phyloP scores from a whole-genome alignment of 1,140 invertebrate genomes.

The Elymnias hypermnestra region DNA sequence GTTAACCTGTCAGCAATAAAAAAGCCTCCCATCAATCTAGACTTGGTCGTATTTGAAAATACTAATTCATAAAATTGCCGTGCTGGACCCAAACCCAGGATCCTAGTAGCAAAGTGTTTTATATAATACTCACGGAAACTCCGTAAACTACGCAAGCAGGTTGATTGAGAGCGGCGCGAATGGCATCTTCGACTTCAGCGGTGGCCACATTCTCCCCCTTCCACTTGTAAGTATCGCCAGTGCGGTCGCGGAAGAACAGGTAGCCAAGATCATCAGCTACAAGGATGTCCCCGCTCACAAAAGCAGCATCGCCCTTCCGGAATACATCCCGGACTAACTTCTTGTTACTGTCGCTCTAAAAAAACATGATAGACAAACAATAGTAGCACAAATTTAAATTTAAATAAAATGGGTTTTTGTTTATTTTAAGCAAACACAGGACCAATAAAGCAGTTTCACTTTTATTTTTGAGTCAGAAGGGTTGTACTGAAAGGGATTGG shows the following conservation, averaged over 20 bases:
- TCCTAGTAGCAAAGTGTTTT: too few relatives aligned
- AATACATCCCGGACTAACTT: slow-evolving; percentile 97
- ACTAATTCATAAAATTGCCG: too few relatives aligned
- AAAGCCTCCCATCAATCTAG: too few relatives aligned
- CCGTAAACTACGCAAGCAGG: slow-evolving; percentile 95
- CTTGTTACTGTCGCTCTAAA: slow-evolving; percentile 86
- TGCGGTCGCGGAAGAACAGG: slow-evolving; percentile 96
- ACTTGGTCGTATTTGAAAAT: too few relatives aligned
- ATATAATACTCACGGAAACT: slow-evolving; percentile 86
- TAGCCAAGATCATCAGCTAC: slow-evolving; percentile 96
- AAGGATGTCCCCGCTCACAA: slow-evolving; percentile 87
- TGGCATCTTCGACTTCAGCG: slow-evolving; percentile 95
- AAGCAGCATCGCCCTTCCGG: slow-evolving; percentile 37
- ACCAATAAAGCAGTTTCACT: too few relatives aligned
- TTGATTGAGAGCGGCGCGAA: slow-evolving; percentile 88
- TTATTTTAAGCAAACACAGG: too few relatives aligned
- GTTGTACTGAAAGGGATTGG: too few relatives aligned
- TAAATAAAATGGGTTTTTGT: background rate
- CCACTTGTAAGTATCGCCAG: slow-evolving; percentile 98
- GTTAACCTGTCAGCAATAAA: too few relatives aligned
- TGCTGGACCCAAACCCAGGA: too few relatives aligned
- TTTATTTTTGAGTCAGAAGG: too few relatives aligned
- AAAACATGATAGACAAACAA: background rate
- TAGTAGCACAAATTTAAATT: background rate
- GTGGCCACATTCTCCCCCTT: slow-evolving; percentile 99